Evolutionary conservation across 2,113 vertebrate genomes (phyloP).

Genomic region (Cyprinodon variegatus): DNA sequence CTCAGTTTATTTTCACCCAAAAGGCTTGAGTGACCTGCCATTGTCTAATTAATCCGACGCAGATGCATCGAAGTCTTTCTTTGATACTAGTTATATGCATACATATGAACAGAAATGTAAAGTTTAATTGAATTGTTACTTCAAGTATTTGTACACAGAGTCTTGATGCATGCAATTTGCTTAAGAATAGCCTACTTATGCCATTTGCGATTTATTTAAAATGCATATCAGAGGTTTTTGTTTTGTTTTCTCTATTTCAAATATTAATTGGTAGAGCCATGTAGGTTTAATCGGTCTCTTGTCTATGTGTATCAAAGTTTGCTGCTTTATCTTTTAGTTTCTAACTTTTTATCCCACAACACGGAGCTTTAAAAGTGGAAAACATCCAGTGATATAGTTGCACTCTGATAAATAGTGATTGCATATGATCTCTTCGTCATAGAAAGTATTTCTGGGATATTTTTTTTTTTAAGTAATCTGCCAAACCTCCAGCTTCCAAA

Average conservation of each 20-base stretch:
- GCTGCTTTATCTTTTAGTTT: not conserved
- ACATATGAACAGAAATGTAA: not conserved
- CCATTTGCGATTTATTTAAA: not conserved
- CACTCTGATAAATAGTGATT: conserved; percentile 11
- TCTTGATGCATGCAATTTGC: no score
- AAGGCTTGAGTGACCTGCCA: conserved; percentile 1
- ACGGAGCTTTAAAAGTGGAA: conserved; percentile 18
- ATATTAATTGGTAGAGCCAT: no score
- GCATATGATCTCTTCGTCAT: conserved; percentile 9
- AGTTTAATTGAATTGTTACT: no score
- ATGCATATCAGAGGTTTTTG: not conserved
- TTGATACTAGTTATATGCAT: not conserved
- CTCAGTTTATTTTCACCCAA: conserved; percentile 24
- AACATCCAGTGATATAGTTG: conserved; percentile 27
- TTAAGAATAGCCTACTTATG: no score
- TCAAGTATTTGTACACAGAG: no score
- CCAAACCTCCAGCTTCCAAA: conserved; percentile 19
- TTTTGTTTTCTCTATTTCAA: not conserved
- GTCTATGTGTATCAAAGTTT: no score
- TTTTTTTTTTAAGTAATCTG: no score
- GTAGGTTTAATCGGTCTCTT: no score
- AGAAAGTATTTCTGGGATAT: no score
- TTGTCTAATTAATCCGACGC: not conserved
- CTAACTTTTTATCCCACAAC: conserved; percentile 15
- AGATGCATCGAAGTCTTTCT: not conserved